Base-by-base conservation (phyloP, 1,140 invertebrate genomes). In the Apolygus lucorum region DNA sequence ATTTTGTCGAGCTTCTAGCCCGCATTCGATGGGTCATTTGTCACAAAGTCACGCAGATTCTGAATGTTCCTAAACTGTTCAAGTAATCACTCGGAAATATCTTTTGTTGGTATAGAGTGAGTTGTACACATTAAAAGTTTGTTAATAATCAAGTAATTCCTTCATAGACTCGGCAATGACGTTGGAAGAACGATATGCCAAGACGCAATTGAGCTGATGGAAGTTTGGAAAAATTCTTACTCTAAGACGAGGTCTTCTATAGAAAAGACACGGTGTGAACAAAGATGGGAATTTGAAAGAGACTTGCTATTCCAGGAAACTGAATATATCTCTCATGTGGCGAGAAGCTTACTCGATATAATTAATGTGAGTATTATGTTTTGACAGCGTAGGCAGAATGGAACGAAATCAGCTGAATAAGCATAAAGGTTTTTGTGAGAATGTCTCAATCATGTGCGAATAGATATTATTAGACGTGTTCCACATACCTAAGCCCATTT, bases 231-330 rank as follows among this genome's bases (percentile, higher is more conserved):
- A 76, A 75, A 79, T 0, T 80, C 85, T 0, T 93, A 92, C 75
- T 80, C 88, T 72, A 82, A 87, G 65, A 91, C 88, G 0, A 80
- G 93, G 27, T 81, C 86, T 21, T 87, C 86, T 71, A 95, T 96
- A 72, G 93, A 96, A 78, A 75, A 85, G 1, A 89, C 88, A 0
- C 90, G 90, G 0, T 90, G 90, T 74, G 90, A 90, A 1, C 83
- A 84, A 11, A 83, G 93, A 17, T 96, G 93, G 94, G 93, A 96
- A 78, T 96, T 96, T 78, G 90, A 95, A 75, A 86, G 88, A 71
- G 85, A 83, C 11, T 83, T 84, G 59, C 79, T 96, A 1, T 96
- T 96, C 77, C 86, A 86, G 8, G 83, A 86, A 63, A 92, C 91
- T 0, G 91, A 95, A 76, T 93, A 95, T 75, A 88, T 93, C 72